Conservation (phyloP, 2,113 vertebrate genomes). For the Rhinoptilus africanus region DNA sequence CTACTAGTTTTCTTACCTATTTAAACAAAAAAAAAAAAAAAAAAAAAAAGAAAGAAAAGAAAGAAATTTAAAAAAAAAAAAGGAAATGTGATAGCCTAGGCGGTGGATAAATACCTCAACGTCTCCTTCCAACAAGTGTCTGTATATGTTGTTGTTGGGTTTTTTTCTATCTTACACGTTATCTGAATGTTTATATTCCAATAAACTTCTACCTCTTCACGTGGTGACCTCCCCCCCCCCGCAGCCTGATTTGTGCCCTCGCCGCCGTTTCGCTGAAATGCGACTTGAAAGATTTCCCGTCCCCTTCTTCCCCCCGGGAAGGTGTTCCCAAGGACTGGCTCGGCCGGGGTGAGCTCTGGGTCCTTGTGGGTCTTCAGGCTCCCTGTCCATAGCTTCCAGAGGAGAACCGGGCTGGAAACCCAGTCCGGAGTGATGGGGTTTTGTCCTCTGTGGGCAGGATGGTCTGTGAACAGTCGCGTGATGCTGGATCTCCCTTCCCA, state of each 20-base stretch:
- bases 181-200: conserved; percentile 84
- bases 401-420: neutral
- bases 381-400: neutral
- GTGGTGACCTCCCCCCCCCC: neutral
- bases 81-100: conserved; percentile 74
- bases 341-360: neutral
- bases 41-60: neutral
- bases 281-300: accelerated
- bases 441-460: neutral
- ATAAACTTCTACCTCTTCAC: conserved; percentile 86
- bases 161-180: conserved; percentile 79
- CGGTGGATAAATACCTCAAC: conserved; percentile 80
- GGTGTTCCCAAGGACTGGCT: neutral
- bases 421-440: accelerated
- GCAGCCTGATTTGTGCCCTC: neutral
- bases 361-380: neutral
- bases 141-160: conserved; percentile 79
- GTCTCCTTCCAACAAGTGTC: conserved; percentile 78
- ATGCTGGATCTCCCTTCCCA: accelerated
- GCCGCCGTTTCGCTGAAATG: accelerated
- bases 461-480: accelerated
- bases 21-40: conserved; percentile 60
- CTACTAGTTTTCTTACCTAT: conserved; percentile 58
- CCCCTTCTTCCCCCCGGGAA: neutral
- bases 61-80: conserved; percentile 32